A percentile compares a stretch with the other conserved stretches of the same genome.
Evolutionary conservation across 2,797 vertebrate species (phyloP).

Genomic region (Urocyon cinereoargenteus): DNA sequence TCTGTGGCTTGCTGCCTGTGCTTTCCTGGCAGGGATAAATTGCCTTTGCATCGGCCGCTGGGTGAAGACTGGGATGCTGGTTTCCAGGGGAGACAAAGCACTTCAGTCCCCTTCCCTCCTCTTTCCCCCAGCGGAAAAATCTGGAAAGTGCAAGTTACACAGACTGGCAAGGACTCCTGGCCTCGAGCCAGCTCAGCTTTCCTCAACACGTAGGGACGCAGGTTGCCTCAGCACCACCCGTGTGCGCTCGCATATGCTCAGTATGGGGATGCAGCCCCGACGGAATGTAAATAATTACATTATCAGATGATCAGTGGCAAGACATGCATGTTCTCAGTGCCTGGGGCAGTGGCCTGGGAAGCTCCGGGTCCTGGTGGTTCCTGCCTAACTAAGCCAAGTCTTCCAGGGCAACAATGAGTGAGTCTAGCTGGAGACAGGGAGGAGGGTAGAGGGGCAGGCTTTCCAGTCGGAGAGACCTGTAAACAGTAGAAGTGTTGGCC

Average conservation of each 20-base stretch:
- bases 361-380: background rate
- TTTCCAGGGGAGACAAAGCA: constrained; percentile 69
- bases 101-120: background rate
- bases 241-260: background rate
- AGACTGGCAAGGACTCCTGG: background rate
- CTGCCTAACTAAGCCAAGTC: background rate
- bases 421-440: background rate
- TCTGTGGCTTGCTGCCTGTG: constrained; percentile 46
- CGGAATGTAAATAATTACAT: background rate
- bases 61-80: background rate
- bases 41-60: constrained; percentile 3
- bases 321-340: background rate
- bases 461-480: background rate
- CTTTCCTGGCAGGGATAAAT: constrained; percentile 74
- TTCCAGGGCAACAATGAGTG: background rate
- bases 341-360: background rate
- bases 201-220: background rate
- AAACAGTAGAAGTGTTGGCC: background rate
- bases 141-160: background rate
- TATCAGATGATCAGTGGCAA: background rate
- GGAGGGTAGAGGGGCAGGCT: background rate
- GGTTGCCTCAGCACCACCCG: background rate
- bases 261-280: background rate
- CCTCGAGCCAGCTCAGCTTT: background rate
- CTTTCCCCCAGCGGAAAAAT: background rate